Evolutionary conservation across 2,113 vertebrate genomes (phyloP), one percentile per base, ranked within the genome.

Genomic region (Hydropotes inermis): DNA sequence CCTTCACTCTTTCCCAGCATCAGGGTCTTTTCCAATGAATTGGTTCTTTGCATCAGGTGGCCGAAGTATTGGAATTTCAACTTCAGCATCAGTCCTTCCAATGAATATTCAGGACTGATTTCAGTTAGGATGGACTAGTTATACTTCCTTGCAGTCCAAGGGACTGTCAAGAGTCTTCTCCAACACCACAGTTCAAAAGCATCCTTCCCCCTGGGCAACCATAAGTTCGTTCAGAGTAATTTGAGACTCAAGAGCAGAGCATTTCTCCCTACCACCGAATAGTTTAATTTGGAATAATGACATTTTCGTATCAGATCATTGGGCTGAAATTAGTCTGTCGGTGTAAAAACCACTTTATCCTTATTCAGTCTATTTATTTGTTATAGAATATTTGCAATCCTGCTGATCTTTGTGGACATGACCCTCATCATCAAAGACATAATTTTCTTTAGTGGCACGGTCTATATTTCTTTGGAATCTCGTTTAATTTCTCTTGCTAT

Each of bases 371-470:
- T 61, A 12, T 84, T n/a, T 81, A 14, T 84, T 61, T 57, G 61
- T 97, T 98, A 7, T 97, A 99, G 99, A 95, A 87, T 99, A 55
- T 99, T 99, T 98, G 99, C 99, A 91, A 94, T 99, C 96, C 91
- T 99, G 7, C 99, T 99, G 95, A 99, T 99, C 93, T 76, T 99
- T 33, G 98, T 99, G 98, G 99, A 99, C 97, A 97, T 99, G 36
- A 50, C 98, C 92, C 94, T 99, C 8, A 98, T 99, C 89, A 97
- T 99, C 92, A 95, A 98, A 95, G 99, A 99, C 91, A 89, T 99
- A 10, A 67, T 98, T 4, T 50, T 99, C 50, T 58, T 94, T 54
- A 58, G 95, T 1, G 96, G 47, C 83, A 98, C 96, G 84, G 91
- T 52, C 3, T 54, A 87, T 10, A 93, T 98, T 54, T 98, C 98